phyloP scores from a whole-genome alignment of 2,888 invertebrate genomes.

The Hyposoter didymator region DNA sequence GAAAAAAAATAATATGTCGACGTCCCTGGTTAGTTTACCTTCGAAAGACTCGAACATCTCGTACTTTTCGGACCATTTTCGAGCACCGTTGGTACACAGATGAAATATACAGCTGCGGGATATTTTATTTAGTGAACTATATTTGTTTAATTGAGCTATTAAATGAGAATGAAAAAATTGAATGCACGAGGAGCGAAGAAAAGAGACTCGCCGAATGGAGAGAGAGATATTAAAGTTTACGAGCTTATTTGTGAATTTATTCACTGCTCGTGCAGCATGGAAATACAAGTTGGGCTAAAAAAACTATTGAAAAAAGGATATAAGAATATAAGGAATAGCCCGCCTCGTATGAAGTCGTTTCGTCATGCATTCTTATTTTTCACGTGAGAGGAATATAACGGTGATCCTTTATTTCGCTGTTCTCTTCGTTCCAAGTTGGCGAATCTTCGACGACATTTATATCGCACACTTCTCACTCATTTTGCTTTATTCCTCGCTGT shows the following conservation, averaged over 20 bases:
- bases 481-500: constrained; percentile 30
- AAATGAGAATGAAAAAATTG: constrained; percentile 25
- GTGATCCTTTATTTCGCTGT: constrained; percentile 44
- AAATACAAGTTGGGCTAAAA: constrained; percentile 11
- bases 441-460: constrained; percentile 45
- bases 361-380: constrained; percentile 51
- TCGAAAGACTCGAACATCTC: constrained; percentile 1
- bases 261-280: constrained; percentile 13
- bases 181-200: neutral
- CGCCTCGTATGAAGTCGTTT: constrained; percentile 41
- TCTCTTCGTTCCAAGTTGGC: constrained; percentile 40
- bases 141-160: constrained; percentile 1
- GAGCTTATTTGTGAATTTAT: constrained; percentile 41
- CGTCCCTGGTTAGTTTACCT: constrained; percentile 34
- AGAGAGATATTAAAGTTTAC: constrained; percentile 5
- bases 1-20: neutral
- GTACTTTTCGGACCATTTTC: neutral
- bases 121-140: neutral
- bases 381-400: constrained; percentile 49
- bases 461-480: constrained; percentile 41
- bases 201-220: neutral
- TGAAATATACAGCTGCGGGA: neutral
- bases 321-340: neutral
- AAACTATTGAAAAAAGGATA: neutral
- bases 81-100: neutral